Conservation (phyloP, 2,888 invertebrate species). For the Eupithecia insigniata region DNA sequence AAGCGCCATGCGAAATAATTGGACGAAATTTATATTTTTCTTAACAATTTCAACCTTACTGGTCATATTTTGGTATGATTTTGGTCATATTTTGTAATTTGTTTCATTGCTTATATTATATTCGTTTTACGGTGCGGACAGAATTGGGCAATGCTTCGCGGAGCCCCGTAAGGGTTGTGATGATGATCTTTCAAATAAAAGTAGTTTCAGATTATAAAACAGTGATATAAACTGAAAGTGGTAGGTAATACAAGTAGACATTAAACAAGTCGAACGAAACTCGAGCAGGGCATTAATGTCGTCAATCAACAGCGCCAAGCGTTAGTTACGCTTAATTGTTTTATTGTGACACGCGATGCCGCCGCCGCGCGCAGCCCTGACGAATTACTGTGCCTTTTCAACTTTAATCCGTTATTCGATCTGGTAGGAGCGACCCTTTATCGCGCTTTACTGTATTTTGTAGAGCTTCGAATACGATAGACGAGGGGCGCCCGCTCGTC, state of each 20-base stretch:
- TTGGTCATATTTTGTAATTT: too few species aligned
- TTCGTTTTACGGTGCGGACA: too few species aligned
- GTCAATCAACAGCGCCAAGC: background rate
- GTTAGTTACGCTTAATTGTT: background rate
- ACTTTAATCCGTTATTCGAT: slow-evolving; percentile 4
- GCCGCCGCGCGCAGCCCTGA: too few species aligned
- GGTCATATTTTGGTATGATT: too few species aligned
- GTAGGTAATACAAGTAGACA: background rate
- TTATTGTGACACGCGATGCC: background rate
- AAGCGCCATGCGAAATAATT: too few species aligned
- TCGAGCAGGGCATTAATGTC: background rate
- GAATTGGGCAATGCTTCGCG: too few species aligned
- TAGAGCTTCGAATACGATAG: background rate
- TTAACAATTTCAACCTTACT: too few species aligned
- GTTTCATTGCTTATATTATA: too few species aligned
- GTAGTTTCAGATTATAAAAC: background rate
- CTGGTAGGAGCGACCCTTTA: background rate
- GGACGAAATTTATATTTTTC: too few species aligned
- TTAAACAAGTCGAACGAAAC: background rate
- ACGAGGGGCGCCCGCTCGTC: background rate
- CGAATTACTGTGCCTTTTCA: slow-evolving; percentile 1
- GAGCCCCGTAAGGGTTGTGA: background rate
- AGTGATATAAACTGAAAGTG: background rate
- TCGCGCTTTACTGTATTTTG: slow-evolving; percentile 2
- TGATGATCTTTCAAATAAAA: background rate